phyloP scores from a whole-genome alignment of 1,140 invertebrate genomes.

The Zophobas morio region DNA sequence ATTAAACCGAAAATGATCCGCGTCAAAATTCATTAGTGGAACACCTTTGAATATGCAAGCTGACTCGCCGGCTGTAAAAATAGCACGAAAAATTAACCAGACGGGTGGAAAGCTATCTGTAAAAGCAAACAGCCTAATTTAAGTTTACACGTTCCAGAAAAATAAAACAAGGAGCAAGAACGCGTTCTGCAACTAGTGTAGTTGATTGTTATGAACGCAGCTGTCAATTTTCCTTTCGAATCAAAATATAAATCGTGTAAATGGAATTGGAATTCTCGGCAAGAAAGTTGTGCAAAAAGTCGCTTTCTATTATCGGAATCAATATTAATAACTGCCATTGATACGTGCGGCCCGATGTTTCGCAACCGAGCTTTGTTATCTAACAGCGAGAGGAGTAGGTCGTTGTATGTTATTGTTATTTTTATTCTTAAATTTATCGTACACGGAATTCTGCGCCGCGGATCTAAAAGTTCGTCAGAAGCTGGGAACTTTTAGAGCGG shows the following conservation, averaged over 20 bases:
- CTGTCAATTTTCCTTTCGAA: slow-evolving; percentile 21
- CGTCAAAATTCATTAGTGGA: not conserved
- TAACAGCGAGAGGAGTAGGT: no score
- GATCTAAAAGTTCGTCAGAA: no score
- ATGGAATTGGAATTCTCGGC: slow-evolving; percentile 8
- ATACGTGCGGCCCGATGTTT: no score
- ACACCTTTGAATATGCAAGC: not conserved
- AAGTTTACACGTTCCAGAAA: not conserved
- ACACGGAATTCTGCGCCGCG: no score
- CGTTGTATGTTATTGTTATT: no score
- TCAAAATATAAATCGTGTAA: slow-evolving; percentile 26
- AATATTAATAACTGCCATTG: not conserved
- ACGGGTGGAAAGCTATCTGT: not conserved
- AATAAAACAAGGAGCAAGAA: not conserved
- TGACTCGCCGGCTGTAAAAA: not conserved
- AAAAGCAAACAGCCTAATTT: not conserved
- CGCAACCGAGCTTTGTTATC: no score
- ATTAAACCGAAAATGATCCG: no score
- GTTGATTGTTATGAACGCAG: not conserved
- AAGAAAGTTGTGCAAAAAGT: slow-evolving; percentile 14
- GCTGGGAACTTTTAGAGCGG: no score
- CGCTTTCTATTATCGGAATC: slow-evolving; percentile 3
- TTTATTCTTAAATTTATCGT: no score
- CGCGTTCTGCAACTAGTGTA: slow-evolving; percentile 5
- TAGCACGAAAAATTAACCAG: not conserved